A percentile compares a stretch with the other conserved stretches of the same genome.
These are phyloP conservation scores for Lissonota sp. DNA, from an alignment of 2,888 invertebrate species.

Conservation along the genomic window DNA sequence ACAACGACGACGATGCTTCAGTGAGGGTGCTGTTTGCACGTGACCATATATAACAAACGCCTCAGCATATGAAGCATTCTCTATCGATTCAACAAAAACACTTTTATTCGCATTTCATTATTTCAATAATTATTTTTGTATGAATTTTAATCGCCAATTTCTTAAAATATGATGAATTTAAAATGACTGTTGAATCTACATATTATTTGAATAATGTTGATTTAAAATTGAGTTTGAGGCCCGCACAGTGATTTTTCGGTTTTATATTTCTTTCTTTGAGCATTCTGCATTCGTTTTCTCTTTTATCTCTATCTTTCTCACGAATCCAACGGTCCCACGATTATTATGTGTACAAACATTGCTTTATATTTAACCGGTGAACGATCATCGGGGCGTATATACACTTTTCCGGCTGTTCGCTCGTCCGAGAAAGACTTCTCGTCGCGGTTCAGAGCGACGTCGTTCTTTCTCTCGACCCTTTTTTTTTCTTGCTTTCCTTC, in stretches of 20 bases:
- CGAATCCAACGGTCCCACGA: constrained; percentile 35
- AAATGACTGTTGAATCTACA: too few species aligned
- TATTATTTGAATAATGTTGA: too few species aligned
- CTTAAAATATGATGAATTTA: too few species aligned
- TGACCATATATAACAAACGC: too few species aligned
- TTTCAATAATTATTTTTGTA: too few species aligned
- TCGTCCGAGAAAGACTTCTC: constrained; percentile 61
- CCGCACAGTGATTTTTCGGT: constrained; percentile 10
- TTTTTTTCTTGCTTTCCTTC: constrained; percentile 17
- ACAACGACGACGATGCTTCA: constrained; percentile 36
- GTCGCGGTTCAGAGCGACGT: constrained; percentile 32
- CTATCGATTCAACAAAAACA: too few species aligned
- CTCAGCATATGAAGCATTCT: too few species aligned
- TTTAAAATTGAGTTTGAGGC: too few species aligned
- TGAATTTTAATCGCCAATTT: too few species aligned
- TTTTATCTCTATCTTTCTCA: constrained; percentile 17
- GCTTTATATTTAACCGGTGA: constrained; percentile 26
- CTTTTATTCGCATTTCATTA: too few species aligned
- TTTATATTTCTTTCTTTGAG: not conserved
- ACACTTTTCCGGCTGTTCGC: constrained; percentile 60
- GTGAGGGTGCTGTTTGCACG: constrained; percentile 37
- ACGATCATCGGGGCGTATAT: constrained; percentile 60
- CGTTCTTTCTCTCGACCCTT: constrained; percentile 5
- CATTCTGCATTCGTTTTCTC: not conserved
- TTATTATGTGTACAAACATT: constrained; percentile 56